phyloP scores from a whole-genome alignment of 2,888 invertebrate genomes.

The Temnothorax unifasciatus region DNA sequence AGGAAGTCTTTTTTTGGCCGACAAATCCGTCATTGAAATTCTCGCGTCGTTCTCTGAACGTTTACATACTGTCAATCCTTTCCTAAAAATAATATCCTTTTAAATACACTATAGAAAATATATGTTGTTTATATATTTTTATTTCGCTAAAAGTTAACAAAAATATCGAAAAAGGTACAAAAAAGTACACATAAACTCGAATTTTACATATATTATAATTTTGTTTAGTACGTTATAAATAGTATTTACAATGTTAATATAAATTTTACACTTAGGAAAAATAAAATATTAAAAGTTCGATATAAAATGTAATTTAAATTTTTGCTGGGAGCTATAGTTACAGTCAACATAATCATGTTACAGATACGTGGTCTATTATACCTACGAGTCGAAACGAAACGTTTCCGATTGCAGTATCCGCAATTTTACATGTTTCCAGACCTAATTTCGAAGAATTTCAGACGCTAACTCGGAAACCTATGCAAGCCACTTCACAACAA shows the following conservation, averaged over 20 bases:
- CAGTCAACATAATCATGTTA: neutral
- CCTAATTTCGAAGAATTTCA: neutral
- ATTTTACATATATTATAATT: neutral
- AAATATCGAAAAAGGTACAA: neutral
- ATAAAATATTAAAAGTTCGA: neutral
- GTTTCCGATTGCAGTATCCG: neutral
- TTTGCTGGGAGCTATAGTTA: neutral
- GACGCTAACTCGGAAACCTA: neutral
- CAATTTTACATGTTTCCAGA: neutral
- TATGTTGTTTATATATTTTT: neutral
- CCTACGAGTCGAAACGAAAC: conserved; percentile 9
- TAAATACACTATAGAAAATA: neutral
- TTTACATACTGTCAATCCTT: conserved; percentile 18
- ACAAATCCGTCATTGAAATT: conserved; percentile 50
- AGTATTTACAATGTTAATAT: neutral
- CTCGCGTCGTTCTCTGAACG: neutral
- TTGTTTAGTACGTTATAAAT: neutral
- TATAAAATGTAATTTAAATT: neutral
- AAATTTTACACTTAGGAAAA: neutral
- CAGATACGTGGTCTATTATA: neutral
- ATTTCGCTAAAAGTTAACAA: neutral
- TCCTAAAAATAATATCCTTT: neutral
- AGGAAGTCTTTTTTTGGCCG: conserved; percentile 18
- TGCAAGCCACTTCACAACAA: neutral
- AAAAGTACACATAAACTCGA: neutral